Evolutionary conservation across 2,797 vertebrate species (phyloP), one percentile per base, ranked within the genome.

Genomic region (Melopsittacus undulatus): DNA sequence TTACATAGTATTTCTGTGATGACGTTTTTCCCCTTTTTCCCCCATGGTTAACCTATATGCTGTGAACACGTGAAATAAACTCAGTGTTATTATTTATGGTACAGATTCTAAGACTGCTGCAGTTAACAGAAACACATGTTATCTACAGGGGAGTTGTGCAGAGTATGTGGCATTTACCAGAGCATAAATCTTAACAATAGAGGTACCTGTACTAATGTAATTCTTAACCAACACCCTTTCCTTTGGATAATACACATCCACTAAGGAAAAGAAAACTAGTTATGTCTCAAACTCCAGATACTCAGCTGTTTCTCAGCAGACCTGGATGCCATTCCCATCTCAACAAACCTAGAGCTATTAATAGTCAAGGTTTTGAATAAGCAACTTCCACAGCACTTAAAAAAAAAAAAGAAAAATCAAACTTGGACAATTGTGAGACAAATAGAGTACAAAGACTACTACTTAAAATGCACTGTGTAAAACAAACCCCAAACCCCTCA

Each of bases 81-180:
- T 86, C 75, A 49, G 38, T 61, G 48, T 49, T 81, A n/a, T 86
- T 90, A 96, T 94, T 95, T 94, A 88, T 52, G 67, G 69, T 79
- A 43, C 85, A 92, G 59, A 90, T 83, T 57, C 49, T 83, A 66
- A 90, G 51, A 42, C 43, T 42, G 18, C 27, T 87, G 42, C 46
- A 83, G 46, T 73, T 92, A 76, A 63, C 17, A 14, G 45, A 91
- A 94, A 74, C 23, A 36, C 24, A 7, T 36, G 22, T 17, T 52
- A n/a, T 79, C 46, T 78, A 59, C 42, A 76, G 34, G 32, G 8
- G 19, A 79, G 26, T 43, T 90, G 36, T 62, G 20, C 30, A 88
- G 38, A 82, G 56, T 17, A 84, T 0, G 5, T 75, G 59, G n/a
- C 48, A 59, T 82, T 87, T 82, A 82, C 49, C 40, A 87, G 30